Conservation (phyloP, 2,113 vertebrate species). For the Gavialis gangeticus region DNA sequence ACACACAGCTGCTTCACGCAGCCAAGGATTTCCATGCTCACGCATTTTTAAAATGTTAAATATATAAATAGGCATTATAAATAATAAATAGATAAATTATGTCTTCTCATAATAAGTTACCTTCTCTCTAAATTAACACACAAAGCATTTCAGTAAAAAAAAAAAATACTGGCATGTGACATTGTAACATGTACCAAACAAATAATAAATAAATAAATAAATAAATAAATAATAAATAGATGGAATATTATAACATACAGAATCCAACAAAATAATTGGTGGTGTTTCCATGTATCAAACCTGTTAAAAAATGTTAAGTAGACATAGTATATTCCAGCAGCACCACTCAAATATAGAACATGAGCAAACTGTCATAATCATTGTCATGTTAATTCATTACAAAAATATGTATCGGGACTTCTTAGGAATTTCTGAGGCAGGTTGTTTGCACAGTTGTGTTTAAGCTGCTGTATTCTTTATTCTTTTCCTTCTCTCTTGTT, state of each 20-base stretch:
- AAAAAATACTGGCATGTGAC: not conserved
- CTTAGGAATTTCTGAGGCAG: not conserved
- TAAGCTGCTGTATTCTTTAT: not conserved
- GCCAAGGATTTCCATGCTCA: not conserved
- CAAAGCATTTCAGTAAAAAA: not conserved
- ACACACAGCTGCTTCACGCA: not conserved
- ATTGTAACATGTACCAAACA: not conserved
- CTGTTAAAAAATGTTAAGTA: not conserved
- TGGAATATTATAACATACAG: not conserved
- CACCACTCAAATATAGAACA: not conserved
- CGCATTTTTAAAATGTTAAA: not conserved
- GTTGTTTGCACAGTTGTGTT: not conserved
- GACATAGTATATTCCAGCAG: not conserved
- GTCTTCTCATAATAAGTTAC: not conserved
- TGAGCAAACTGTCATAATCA: slow-evolving; percentile 5
- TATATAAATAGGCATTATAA: not conserved
- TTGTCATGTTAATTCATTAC: not conserved
- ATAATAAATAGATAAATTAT: not conserved
- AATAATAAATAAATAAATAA: not conserved
- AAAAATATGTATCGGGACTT: not conserved
- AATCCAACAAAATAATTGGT: not conserved
- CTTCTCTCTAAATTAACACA: not conserved
- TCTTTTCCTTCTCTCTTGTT: not conserved
- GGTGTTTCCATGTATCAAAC: not conserved
- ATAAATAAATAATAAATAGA: slow-evolving; percentile 34